These are phyloP conservation scores for Bellardia bayeri DNA, from an alignment of 2,888 invertebrate genomes.

Conservation along the genomic window DNA sequence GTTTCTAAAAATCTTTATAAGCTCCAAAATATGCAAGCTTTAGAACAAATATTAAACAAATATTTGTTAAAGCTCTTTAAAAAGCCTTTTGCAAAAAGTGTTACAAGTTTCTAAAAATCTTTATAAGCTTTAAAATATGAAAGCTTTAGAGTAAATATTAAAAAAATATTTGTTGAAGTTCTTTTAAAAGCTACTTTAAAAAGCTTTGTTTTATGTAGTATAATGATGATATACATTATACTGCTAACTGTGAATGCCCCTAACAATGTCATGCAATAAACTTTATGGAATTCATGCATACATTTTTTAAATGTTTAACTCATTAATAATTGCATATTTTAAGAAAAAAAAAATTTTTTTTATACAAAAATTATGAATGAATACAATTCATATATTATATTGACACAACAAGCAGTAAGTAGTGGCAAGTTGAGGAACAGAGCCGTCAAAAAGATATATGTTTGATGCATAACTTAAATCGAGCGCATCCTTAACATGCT, in stretches of 20 bases:
- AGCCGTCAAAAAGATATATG: slow-evolving; percentile 77
- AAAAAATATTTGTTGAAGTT: too few species aligned
- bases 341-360: background rate
- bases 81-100: background rate
- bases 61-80: background rate
- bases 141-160: too few species aligned
- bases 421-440: slow-evolving; percentile 65
- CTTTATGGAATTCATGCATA: slow-evolving; percentile 62
- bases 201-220: too few species aligned
- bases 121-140: too few species aligned
- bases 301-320: slow-evolving; percentile 62
- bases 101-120: too few species aligned
- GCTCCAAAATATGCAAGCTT: too few species aligned
- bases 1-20: too few species aligned
- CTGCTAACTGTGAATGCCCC: slow-evolving; percentile 13
- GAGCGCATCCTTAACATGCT: slow-evolving; percentile 74
- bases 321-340: slow-evolving; percentile 67
- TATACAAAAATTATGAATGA: slow-evolving; percentile 56
- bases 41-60: too few species aligned
- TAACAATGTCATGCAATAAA: slow-evolving; percentile 23
- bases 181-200: background rate
- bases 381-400: slow-evolving; percentile 65
- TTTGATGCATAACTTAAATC: slow-evolving; percentile 76
- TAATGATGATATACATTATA: too few species aligned
- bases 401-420: slow-evolving; percentile 59